These are phyloP conservation scores for Lycia hirtaria DNA, from an alignment of 2,888 invertebrate species.

Conservation along the genomic window DNA sequence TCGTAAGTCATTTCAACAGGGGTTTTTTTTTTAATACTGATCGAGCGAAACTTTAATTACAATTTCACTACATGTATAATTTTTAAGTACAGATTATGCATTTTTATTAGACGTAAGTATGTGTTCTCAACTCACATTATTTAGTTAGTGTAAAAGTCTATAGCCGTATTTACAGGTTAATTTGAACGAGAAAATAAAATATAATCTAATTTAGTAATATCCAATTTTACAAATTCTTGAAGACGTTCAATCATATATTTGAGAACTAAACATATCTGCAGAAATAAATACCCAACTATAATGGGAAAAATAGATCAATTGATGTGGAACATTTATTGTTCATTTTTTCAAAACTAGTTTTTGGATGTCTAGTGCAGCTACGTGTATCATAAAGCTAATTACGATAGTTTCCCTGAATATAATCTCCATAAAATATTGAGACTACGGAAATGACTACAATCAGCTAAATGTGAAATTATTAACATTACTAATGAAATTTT, in stretches of 20 bases:
- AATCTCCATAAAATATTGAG: too few species aligned
- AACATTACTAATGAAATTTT: too few species aligned
- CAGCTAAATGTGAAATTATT: too few species aligned
- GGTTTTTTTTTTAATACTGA: slow-evolving; percentile 62
- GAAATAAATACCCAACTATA: too few species aligned
- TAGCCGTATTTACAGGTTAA: slow-evolving; percentile 24
- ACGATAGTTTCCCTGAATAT: too few species aligned
- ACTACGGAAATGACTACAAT: too few species aligned
- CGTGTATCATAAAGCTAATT: too few species aligned
- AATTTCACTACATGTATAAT: slow-evolving; percentile 8
- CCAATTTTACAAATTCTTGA: slow-evolving; percentile 29
- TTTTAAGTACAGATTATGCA: slow-evolving; percentile 30
- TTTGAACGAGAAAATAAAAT: slow-evolving; percentile 15
- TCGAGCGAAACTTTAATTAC: slow-evolving; percentile 37
- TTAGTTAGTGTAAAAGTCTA: slow-evolving; percentile 13
- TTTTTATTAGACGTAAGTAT: slow-evolving; percentile 4
- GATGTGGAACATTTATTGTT: too few species aligned
- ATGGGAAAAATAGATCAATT: too few species aligned
- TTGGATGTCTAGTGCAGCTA: too few species aligned
- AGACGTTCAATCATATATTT: not conserved
- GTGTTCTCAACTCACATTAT: slow-evolving; percentile 10
- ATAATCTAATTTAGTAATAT: slow-evolving; percentile 19
- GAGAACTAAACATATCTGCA: too few species aligned
- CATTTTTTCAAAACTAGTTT: too few species aligned
- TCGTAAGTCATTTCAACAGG: slow-evolving; percentile 41